These are phyloP conservation scores for Hemithea aestivaria DNA, from an alignment of 2,888 invertebrate species.

Conservation along the genomic window DNA sequence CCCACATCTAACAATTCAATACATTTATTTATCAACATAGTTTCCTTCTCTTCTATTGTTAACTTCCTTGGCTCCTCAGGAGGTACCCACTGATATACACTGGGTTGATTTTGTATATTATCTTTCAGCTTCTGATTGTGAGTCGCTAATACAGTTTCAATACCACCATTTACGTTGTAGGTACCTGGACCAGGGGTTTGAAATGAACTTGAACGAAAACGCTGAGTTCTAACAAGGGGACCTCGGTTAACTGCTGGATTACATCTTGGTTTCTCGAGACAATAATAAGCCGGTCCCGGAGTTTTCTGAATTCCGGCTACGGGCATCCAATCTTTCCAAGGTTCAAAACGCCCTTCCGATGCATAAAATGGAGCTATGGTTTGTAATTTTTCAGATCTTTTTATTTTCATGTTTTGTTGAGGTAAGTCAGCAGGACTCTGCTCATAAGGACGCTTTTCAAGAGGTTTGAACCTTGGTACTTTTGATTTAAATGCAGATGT, in stretches of 20 bases:
- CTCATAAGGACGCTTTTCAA: slow-evolving; percentile 38
- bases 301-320: slow-evolving; percentile 41
- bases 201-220: slow-evolving; percentile 35
- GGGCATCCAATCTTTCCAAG: slow-evolving; percentile 59
- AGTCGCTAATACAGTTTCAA: slow-evolving; percentile 55
- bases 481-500: slow-evolving; percentile 61
- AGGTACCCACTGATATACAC: slow-evolving; percentile 41
- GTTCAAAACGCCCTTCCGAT: slow-evolving; percentile 55
- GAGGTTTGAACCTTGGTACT: slow-evolving; percentile 49
- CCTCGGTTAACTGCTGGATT: slow-evolving; percentile 49
- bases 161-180: slow-evolving; percentile 41
- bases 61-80: slow-evolving; percentile 29
- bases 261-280: slow-evolving; percentile 42
- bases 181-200: slow-evolving; percentile 52
- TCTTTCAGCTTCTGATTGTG: slow-evolving; percentile 49
- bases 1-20: slow-evolving; percentile 46
- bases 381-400: slow-evolving; percentile 37
- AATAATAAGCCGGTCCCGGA: slow-evolving; percentile 56
- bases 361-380: slow-evolving; percentile 50
- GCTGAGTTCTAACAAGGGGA: slow-evolving; percentile 44
- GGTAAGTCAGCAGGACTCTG: slow-evolving; percentile 49
- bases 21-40: slow-evolving; percentile 38
- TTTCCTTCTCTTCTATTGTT: slow-evolving; percentile 41
- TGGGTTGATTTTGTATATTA: slow-evolving; percentile 43
- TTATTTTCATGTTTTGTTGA: slow-evolving; percentile 18